Percentiles rank a stretch among this genome's conserved stretches.
Evolutionary conservation across 2,113 vertebrate species (phyloP).

Genomic region (Odontesthes bonariensis): DNA sequence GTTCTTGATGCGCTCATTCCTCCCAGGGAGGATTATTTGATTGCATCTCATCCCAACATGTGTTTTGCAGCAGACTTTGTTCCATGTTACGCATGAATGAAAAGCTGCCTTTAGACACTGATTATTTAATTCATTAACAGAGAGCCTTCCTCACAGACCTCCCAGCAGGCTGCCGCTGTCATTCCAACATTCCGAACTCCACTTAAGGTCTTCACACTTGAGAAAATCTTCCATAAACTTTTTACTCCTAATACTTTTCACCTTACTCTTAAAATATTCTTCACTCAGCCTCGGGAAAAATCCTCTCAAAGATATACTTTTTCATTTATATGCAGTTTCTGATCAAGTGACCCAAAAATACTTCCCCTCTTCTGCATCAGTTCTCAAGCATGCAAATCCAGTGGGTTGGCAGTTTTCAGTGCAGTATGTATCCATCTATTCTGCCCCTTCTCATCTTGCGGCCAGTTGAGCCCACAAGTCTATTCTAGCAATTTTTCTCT

Average conservation of each 20-base stretch:
- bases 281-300: conserved; percentile 24
- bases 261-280: not conserved
- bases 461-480: conserved; percentile 62
- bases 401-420: conserved; percentile 52
- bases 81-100: conserved; percentile 61
- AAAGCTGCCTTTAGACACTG: conserved; percentile 55
- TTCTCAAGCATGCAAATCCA: conserved; percentile 50
- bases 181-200: conserved; percentile 60
- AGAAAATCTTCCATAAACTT: conserved; percentile 42
- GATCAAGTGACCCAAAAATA: conserved; percentile 6
- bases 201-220: conserved; percentile 65
- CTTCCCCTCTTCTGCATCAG: not conserved
- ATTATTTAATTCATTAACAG: conserved; percentile 68
- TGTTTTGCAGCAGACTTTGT: conserved; percentile 64
- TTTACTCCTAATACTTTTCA: conserved; percentile 25
- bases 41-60: conserved; percentile 61
- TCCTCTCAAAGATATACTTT: conserved; percentile 4
- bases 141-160: conserved; percentile 59
- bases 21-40: conserved; percentile 56
- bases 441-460: conserved; percentile 34
- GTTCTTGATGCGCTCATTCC: conserved; percentile 47
- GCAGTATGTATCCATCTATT: conserved; percentile 48
- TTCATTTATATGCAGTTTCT: conserved; percentile 1
- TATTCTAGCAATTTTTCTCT: conserved; percentile 55
- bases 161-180: conserved; percentile 58